Percentiles rank a stretch among this genome's conserved stretches.
These are phyloP conservation scores for Steinernema carpocapsae DNA, from an alignment of 2,888 invertebrate genomes.

Conservation along the genomic window DNA sequence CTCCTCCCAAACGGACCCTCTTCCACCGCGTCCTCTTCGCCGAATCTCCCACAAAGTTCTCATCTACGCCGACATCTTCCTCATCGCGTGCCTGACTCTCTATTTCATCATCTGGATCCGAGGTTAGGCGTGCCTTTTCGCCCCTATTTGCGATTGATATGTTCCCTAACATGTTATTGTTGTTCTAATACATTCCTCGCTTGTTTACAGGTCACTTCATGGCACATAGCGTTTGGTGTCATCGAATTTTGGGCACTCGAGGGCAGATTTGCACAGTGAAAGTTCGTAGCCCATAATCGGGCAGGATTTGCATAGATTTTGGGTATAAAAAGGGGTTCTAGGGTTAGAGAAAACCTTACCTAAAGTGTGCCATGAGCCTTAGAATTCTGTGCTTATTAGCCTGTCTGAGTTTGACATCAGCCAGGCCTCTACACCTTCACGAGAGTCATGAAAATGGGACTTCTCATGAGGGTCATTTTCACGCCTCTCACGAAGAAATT, in stretches of 20 bases:
- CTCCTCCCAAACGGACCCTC: not conserved
- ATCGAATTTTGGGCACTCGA: too few relatives aligned
- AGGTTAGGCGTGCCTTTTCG: too few relatives aligned
- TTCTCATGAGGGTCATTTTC: not conserved
- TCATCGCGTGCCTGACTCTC: too few relatives aligned
- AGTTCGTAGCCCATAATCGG: not conserved
- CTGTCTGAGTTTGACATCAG: not conserved
- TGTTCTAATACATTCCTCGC: too few relatives aligned
- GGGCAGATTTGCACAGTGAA: too few relatives aligned
- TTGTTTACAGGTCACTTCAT: too few relatives aligned
- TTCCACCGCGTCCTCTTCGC: not conserved
- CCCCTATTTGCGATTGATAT: too few relatives aligned
- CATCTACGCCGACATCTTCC: too few relatives aligned
- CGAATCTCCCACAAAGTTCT: too few relatives aligned
- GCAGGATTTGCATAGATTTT: constrained; percentile 11
- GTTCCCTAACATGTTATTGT: too few relatives aligned
- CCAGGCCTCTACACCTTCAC: not conserved
- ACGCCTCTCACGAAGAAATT: not conserved
- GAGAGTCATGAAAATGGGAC: not conserved
- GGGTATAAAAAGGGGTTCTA: not conserved
- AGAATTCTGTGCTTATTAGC: not conserved
- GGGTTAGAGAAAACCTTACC: not conserved
- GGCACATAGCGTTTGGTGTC: too few relatives aligned
- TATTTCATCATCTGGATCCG: too few relatives aligned
- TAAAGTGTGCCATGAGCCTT: not conserved